Base-by-base conservation (phyloP, 2,888 invertebrate genomes). In the Drosophila emarginata region DNA sequence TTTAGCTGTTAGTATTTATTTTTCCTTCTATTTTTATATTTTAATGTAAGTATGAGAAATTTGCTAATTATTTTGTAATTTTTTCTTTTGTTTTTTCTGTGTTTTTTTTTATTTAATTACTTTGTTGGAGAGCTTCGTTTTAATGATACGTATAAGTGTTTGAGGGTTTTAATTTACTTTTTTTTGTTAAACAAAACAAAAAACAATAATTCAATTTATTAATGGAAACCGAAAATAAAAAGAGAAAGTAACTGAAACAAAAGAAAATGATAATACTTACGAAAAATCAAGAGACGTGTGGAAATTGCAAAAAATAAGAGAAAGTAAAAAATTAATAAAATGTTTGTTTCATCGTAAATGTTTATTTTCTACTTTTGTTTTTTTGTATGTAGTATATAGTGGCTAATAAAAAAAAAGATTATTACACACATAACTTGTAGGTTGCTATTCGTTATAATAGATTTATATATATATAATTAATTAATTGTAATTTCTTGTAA, bases 61-160 rank as follows among this genome's bases (percentile, higher is more conserved):
- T 87, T 76, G 89, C 87, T 87, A 87, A 86, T 86, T 54, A 54
- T 54, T 36, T 54, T 15, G 45, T 87, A 82, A 76, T 64, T 11
- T 26, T 57, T 21, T 15, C 53, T 28, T 21, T 11, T 59, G 18
- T 9, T 6, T 36, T 36, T 18, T 18, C 50, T 51, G 51, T 52
- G 4, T 37, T 79, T 76, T 80, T 72, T 15, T 15, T 45, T 18
- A 45, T 72, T 70, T 71, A 70, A 74, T 84, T 71, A 78, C 80
- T 81, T 87, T 76, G 78, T 73, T 87, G 89, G 87, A 89, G 90
- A 89, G 90, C 90, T 83, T 89, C 88, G 88, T 77, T 89, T 86
- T 80, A 77, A 77, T 89, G 87, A 87, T 87, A 88, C 90, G 87
- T 89, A 89, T 87, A 89, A 84, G 77, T 80, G 72, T 87, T 64